phyloP scores from a whole-genome alignment of 2,113 vertebrate species.

The zebrafish (Danio rerio) region DNA sequence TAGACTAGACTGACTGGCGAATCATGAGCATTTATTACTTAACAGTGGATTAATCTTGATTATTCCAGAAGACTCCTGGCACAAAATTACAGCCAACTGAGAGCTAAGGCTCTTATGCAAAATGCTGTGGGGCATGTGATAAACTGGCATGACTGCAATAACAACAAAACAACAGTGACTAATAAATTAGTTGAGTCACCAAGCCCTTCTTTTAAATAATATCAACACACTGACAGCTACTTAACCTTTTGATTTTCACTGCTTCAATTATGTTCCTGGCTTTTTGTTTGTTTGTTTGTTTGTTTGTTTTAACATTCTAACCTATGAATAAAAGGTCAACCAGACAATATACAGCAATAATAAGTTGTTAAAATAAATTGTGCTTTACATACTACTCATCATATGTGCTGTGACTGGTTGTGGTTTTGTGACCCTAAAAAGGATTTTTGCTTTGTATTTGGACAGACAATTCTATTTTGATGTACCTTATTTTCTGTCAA shows the following conservation, averaged over 20 bases:
- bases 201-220: neutral
- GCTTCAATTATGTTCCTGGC: too few relatives aligned
- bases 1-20: neutral
- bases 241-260: too few relatives aligned
- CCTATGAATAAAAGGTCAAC: too few relatives aligned
- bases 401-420: neutral
- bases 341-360: too few relatives aligned
- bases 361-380: too few relatives aligned
- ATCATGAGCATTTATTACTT: neutral
- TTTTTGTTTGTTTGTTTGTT: too few relatives aligned
- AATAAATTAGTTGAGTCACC: neutral
- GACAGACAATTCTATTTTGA: neutral
- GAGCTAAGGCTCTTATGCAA: neutral
- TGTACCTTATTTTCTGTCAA: neutral
- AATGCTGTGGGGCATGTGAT: conserved; percentile 6
- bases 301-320: too few relatives aligned
- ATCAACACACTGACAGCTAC: neutral
- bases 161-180: conserved; percentile 21
- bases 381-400: neutral
- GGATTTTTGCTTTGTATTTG: neutral
- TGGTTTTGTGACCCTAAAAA: neutral
- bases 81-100: neutral
- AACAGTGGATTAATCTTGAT: neutral
- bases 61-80: neutral
- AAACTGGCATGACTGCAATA: conserved; percentile 9